phyloP scores from a whole-genome alignment of 2,888 invertebrate genomes.

The Stegana nigrithorax region DNA sequence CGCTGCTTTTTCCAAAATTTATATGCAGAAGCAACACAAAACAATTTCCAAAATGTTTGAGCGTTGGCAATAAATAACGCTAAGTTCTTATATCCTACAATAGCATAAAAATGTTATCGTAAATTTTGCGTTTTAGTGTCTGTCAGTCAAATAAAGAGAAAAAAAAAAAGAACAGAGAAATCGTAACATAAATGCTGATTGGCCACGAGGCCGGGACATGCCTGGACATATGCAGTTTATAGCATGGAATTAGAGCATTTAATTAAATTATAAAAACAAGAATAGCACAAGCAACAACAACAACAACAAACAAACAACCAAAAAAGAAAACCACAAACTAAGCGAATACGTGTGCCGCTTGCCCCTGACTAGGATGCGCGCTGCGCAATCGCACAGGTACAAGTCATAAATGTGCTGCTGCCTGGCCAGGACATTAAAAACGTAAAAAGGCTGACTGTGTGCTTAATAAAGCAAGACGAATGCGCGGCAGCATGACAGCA shows the following conservation, averaged over 20 bases:
- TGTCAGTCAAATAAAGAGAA: too few species aligned
- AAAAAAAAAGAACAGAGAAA: not conserved
- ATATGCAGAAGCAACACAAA: not conserved
- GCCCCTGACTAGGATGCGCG: not conserved
- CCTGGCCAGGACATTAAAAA: too few species aligned
- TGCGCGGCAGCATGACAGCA: conserved; percentile 16
- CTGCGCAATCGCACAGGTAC: conserved; percentile 23
- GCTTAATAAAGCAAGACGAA: conserved; percentile 60
- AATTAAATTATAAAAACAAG: conserved; percentile 49
- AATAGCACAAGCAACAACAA: conserved; percentile 4
- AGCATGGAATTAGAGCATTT: conserved; percentile 56
- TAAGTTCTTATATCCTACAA: too few species aligned
- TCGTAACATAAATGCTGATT: not conserved
- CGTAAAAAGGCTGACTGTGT: conserved; percentile 24
- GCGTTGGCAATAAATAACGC: conserved; percentile 7
- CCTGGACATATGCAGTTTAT: conserved; percentile 35
- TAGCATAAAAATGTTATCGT: too few species aligned
- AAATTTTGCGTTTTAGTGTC: conserved; percentile 8
- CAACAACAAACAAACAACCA: not conserved
- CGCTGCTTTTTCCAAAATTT: not conserved
- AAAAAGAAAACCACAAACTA: conserved; percentile 22
- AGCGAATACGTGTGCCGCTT: conserved; percentile 16
- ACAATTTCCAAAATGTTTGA: not conserved
- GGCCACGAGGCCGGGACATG: not conserved
- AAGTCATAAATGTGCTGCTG: conserved; percentile 25